A percentile compares a stretch with the other conserved stretches of the same genome.
Conservation (phyloP, 2,888 invertebrate genomes). For the Apamea monoglypha region DNA sequence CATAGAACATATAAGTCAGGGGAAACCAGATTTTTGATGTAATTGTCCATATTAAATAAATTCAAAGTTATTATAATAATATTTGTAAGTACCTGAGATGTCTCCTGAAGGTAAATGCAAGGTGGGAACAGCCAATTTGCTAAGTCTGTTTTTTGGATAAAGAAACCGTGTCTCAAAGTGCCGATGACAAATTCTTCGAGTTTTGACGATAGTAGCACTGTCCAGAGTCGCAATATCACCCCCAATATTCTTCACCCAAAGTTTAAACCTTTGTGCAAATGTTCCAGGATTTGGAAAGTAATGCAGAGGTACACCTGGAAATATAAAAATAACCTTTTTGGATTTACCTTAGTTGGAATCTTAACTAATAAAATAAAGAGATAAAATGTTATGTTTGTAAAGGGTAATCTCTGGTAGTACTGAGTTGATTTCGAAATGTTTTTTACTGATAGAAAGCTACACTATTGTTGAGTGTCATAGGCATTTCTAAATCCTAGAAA, state of each 20-base stretch:
- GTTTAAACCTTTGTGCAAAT: background rate
- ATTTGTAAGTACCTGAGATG: background rate
- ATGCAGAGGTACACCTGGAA: constrained; percentile 9
- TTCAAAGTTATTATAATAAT: background rate
- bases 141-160: constrained; percentile 4
- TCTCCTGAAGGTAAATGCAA: background rate
- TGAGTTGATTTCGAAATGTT: too few species aligned
- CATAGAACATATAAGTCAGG: background rate
- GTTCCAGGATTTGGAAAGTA: constrained; percentile 1
- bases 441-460: too few species aligned
- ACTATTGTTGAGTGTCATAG: too few species aligned
- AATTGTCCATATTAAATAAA: background rate
- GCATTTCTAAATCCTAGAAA: too few species aligned
- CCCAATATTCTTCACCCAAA: constrained; percentile 1
- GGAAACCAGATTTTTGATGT: background rate
- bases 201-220: background rate
- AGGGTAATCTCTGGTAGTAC: too few species aligned
- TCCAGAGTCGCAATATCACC: constrained; percentile 1
- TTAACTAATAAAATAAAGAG: background rate
- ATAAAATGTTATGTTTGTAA: too few species aligned
- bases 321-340: background rate
- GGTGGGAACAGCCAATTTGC: constrained; percentile 13
- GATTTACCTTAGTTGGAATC: background rate
- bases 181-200: background rate
- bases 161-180: background rate